Evolutionary conservation across 2,888 invertebrate species (phyloP), one percentile per base, ranked within the genome.

Genomic region (Mystacides longicornis): DNA sequence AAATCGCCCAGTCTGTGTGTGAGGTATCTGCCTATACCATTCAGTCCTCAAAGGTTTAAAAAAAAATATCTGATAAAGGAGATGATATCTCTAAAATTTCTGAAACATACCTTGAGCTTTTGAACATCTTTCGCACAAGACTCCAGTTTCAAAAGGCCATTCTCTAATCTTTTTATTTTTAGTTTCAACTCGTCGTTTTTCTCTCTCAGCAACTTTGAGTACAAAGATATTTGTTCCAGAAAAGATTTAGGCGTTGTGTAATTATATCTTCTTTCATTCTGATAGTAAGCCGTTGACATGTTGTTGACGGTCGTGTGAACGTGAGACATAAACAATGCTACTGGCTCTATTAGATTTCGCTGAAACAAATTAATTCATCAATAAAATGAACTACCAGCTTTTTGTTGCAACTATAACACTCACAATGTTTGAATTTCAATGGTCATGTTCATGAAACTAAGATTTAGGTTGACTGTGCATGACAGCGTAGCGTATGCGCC

Each of bases 181-280:
- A 85, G 82, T 62, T 82, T 80, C 47, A 93, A 79, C 53, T 89
- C 84, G 5, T 68, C 70, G 0, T 81, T 81, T 67, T 87, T 89
- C 61, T 82, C 83, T 19, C 70, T 78, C 21, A 90, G 68, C 4
- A 90, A 70, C 66, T 89, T 89, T 1, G 81, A 75, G 66, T 86
- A 96, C 3, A 96, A 75, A 11, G 87, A 82, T 57, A 96, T 94
- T 67, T 93, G 90, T 68, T 96, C 96, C 48, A 97, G 73, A 73
- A 95, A 97, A 0, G 93, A 90, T 74, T 97, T 97, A 0, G 96
- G 96, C 1, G 96, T 97, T 0, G 96, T 96, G 70, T 96, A 96
- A 71, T 96, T 96, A 72, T 93, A 93, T 3, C 95, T 81, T 42
- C 85, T 84, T 64, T 96, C 95, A 67, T 93, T 94, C 62, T 81